phyloP scores from a whole-genome alignment of 2,113 vertebrate genomes.

The Melanerpes formicivorus region DNA sequence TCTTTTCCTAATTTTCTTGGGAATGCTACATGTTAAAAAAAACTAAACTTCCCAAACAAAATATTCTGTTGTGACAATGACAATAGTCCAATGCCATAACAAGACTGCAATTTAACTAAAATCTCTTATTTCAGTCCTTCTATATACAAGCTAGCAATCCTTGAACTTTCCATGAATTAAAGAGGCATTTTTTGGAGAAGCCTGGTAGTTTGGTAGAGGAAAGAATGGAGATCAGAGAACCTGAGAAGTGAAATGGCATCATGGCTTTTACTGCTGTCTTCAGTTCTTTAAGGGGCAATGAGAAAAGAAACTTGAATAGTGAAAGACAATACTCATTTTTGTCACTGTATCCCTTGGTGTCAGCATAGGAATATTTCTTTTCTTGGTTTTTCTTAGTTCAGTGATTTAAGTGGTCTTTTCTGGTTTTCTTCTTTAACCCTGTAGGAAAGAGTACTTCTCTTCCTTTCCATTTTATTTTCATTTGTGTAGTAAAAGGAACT shows the following conservation, averaged over 20 bases:
- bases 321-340: not conserved
- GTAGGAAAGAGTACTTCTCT: not conserved
- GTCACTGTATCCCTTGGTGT: not conserved
- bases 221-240: not conserved
- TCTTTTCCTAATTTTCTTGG: not conserved
- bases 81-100: not conserved
- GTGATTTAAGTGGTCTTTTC: not conserved
- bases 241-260: not conserved
- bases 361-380: not conserved
- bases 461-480: not conserved
- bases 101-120: slow-evolving; percentile 32
- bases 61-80: not conserved
- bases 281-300: not conserved
- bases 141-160: not conserved
- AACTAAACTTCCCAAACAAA: not conserved
- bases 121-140: not conserved
- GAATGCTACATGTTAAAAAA: not conserved
- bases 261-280: not conserved
- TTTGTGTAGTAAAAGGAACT: not conserved
- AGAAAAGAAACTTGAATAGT: not conserved
- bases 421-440: not conserved
- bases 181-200: not conserved
- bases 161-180: not conserved
- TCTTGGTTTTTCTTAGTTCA: not conserved
- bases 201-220: not conserved